Evolutionary conservation across 2,888 invertebrate genomes (phyloP).

Genomic region (Nomada flava): DNA sequence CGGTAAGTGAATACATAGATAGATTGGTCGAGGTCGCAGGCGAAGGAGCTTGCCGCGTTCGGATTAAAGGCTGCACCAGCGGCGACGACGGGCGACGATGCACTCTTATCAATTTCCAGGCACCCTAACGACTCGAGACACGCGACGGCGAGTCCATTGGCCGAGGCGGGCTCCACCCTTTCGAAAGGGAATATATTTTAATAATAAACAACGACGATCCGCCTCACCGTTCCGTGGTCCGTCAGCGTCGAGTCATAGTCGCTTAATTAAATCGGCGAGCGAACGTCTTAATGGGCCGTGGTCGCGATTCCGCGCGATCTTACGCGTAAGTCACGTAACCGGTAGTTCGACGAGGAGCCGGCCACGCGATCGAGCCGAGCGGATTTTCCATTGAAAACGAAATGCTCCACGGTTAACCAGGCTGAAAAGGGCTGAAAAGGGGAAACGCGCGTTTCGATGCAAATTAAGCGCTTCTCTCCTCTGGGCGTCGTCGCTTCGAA

Average conservation of each 20-base stretch:
- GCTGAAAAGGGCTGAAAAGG: neutral
- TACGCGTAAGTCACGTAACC: conserved; percentile 24
- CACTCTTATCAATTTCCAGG: conserved; percentile 82
- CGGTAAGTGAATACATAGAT: conserved; percentile 21
- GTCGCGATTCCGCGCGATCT: conserved; percentile 35
- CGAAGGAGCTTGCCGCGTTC: conserved; percentile 32
- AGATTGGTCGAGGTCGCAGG: conserved; percentile 31
- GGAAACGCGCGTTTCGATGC: conserved; percentile 80
- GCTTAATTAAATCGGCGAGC: conserved; percentile 74
- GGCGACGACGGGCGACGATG: conserved; percentile 68
- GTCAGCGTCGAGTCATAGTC: conserved; percentile 25
- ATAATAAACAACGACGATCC: conserved; percentile 79
- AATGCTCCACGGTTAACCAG: neutral
- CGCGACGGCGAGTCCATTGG: conserved; percentile 80
- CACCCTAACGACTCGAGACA: conserved; percentile 79
- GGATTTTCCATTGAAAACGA: neutral
- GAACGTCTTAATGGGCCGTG: conserved; percentile 73
- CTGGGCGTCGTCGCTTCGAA: conserved; percentile 28
- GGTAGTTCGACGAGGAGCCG: neutral
- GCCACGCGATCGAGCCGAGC: too few species aligned
- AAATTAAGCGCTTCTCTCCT: conserved; percentile 81
- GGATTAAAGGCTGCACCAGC: conserved; percentile 57
- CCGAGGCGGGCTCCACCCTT: conserved; percentile 79
- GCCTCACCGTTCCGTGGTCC: conserved; percentile 31
- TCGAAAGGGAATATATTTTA: conserved; percentile 77